Conservation (phyloP, 2,797 vertebrate genomes). For the Chloroceryle amazona region DNA sequence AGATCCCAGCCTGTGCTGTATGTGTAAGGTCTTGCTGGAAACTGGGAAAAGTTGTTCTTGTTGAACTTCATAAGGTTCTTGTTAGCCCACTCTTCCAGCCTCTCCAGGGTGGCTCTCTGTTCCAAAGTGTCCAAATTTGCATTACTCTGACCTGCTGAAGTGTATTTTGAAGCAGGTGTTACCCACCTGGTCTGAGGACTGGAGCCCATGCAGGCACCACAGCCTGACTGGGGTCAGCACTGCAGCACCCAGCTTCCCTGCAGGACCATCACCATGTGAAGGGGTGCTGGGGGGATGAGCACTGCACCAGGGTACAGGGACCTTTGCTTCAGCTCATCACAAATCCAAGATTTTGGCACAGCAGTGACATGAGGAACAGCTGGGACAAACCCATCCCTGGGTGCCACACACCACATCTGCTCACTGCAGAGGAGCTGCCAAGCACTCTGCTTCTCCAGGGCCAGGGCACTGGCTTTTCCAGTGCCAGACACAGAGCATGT, state of each 20-base stretch:
- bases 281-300: not conserved
- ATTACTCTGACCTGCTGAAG: not conserved
- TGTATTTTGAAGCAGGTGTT: not conserved
- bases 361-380: accelerated
- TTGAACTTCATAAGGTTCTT: not conserved
- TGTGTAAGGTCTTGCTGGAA: too few relatives aligned
- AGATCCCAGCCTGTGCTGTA: not conserved
- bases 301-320: not conserved
- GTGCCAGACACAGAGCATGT: not conserved
- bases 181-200: not conserved
- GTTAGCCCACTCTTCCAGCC: not conserved
- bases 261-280: accelerated
- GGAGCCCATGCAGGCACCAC: not conserved
- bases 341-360: accelerated
- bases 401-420: not conserved
- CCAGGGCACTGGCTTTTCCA: not conserved
- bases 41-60: not conserved
- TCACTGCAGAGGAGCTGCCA: not conserved
- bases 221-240: not conserved
- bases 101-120: not conserved
- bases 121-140: not conserved
- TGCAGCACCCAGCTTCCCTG: accelerated
- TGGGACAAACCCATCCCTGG: not conserved
- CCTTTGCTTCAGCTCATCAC: not conserved
- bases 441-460: not conserved